Percentiles rank a stretch among this genome's conserved stretches.
phyloP scores from a whole-genome alignment of 2,113 vertebrate genomes.

The Ctenodactylus gundi region DNA sequence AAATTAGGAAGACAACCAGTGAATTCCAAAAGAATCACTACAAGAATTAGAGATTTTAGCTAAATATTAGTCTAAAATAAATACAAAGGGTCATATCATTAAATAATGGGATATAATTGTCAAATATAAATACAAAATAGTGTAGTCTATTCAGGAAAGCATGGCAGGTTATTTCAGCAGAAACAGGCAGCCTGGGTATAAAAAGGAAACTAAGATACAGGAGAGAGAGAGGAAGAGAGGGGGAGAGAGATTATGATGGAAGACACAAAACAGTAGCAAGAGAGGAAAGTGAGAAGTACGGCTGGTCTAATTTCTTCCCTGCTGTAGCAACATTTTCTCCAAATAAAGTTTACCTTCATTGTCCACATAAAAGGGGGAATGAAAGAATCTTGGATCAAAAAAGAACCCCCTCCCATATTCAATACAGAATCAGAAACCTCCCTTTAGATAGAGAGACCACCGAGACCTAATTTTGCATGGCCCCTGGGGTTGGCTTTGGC shows the following conservation, averaged over 20 bases:
- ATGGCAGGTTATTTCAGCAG: not conserved
- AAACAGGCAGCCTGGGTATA: not conserved
- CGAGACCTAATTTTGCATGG: not conserved
- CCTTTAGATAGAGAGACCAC: not conserved
- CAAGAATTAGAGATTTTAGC: not conserved
- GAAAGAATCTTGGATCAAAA: not conserved
- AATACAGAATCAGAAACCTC: not conserved
- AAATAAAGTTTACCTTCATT: not conserved
- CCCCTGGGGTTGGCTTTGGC: not conserved
- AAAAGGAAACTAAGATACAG: not conserved
- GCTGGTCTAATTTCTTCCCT: not conserved
- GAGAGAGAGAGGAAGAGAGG: not conserved
- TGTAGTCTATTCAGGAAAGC: not conserved
- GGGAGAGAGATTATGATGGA: not conserved
- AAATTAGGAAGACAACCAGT: slow-evolving; percentile 4
- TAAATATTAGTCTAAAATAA: slow-evolving; percentile 26
- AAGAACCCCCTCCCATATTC: not conserved
- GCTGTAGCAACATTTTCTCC: not conserved
- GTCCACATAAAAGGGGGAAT: too few relatives aligned
- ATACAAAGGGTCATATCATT: not conserved
- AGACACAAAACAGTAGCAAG: fast-evolving
- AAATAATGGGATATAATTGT: not conserved
- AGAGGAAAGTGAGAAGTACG: not conserved
- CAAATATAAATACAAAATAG: not conserved
- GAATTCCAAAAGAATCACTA: not conserved